Evolutionary conservation across 2,888 invertebrate species (phyloP).

Genomic region (Microplitis manilae): DNA sequence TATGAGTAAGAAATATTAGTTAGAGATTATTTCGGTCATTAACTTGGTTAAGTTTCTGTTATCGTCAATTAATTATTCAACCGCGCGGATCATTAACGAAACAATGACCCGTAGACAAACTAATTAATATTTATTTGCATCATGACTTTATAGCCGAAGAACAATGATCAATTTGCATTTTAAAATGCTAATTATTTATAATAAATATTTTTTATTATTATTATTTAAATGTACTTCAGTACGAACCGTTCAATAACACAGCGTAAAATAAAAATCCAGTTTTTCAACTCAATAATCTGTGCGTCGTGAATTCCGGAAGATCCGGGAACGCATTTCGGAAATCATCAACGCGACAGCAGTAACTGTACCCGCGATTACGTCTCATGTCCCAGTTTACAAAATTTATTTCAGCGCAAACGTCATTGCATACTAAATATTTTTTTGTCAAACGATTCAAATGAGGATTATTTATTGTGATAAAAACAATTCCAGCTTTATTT

Average conservation of each 20-base stretch:
- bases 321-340: slow-evolving; percentile 40
- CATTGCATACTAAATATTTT: slow-evolving; percentile 58
- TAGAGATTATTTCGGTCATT: too few species aligned
- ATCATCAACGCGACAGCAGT: slow-evolving; percentile 66
- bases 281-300: slow-evolving; percentile 10
- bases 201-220: not conserved
- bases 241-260: not conserved
- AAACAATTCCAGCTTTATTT: slow-evolving; percentile 74
- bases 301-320: slow-evolving; percentile 37
- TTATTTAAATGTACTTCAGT: not conserved
- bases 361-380: slow-evolving; percentile 61
- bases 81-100: slow-evolving; percentile 22
- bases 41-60: too few species aligned
- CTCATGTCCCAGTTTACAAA: slow-evolving; percentile 61
- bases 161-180: slow-evolving; percentile 37
- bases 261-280: not conserved
- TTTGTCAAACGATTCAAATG: slow-evolving; percentile 49
- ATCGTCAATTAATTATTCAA: slow-evolving; percentile 18
- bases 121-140: slow-evolving; percentile 15
- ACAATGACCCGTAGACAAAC: slow-evolving; percentile 28
- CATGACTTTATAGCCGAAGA: slow-evolving; percentile 12
- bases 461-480: slow-evolving; percentile 79
- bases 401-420: slow-evolving; percentile 57
- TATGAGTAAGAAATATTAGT: too few species aligned
- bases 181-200: not conserved